These are phyloP conservation scores for Epiblema foenella DNA, from an alignment of 2,888 invertebrate species.

Conservation along the genomic window DNA sequence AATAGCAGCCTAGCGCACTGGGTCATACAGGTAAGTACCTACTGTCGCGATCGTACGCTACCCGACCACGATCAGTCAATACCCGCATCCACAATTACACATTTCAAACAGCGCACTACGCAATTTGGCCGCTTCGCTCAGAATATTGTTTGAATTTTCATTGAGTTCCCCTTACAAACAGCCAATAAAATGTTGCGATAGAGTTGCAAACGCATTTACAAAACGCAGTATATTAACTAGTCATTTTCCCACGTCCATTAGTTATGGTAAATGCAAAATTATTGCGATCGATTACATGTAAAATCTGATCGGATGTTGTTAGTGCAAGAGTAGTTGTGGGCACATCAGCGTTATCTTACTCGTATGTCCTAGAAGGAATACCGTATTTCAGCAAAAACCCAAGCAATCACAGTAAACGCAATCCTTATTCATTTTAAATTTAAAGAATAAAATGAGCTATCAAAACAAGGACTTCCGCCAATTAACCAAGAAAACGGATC, in stretches of 20 bases:
- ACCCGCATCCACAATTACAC: constrained; percentile 58
- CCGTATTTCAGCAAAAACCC: neutral
- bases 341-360: neutral
- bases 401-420: neutral
- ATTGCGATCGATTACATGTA: constrained; percentile 38
- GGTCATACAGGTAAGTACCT: constrained; percentile 65
- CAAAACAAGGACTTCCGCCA: constrained; percentile 20
- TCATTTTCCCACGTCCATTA: constrained; percentile 69
- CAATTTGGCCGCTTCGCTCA: constrained; percentile 59
- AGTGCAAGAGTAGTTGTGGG: constrained; percentile 10
- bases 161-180: constrained; percentile 56
- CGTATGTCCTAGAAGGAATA: neutral
- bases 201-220: constrained; percentile 65
- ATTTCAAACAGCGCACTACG: constrained; percentile 54
- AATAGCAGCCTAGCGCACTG: constrained; percentile 71
- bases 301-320: constrained; percentile 44
- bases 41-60: constrained; percentile 64
- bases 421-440: neutral
- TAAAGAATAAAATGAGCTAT: neutral
- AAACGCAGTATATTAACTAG: constrained; percentile 57
- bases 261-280: constrained; percentile 49
- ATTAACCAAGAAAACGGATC: constrained; percentile 20
- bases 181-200: constrained; percentile 63
- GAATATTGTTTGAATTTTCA: constrained; percentile 65
- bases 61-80: constrained; percentile 58